Base-by-base conservation (phyloP, 1,140 invertebrate species). In the Formica exsecta region DNA sequence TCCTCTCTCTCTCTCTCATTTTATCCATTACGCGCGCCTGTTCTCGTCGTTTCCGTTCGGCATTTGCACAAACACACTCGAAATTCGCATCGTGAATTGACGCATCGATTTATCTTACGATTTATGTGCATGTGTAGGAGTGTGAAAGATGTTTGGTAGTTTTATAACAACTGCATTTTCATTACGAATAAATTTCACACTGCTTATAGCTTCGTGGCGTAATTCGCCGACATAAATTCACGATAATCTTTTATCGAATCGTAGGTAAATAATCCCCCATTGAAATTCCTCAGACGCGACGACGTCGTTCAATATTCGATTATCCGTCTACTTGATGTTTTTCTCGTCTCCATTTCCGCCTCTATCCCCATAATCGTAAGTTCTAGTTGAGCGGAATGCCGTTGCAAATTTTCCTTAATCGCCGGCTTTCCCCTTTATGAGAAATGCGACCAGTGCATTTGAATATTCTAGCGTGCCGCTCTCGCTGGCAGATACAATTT, bases 1-100 rank as follows among this genome's bases (percentile, higher is more conserved):
- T 75, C 68, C 85, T 89, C 76, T 76, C 87, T 89, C 76, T 76
- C 87, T 86, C 48, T 89, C 80, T 88, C 61, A 41, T 36, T 51
- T 75, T 74, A 73, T 89, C 85, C 65, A 80, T 85, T 51, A 3
- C 6, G 11, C 11, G 5, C 36, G 44, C 41, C 16, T 38, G 29
- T 54, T 22, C 25, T 54, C 32, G 13, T 29, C 81, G 44, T 19
- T 29, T 16, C 57, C 48, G 19, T 22, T 48, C 66, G 66, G 19
- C 44, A 36, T 70, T 65, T 25, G 29, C 44, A 36, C n/a, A 85
- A 2, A 32, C 19, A 75, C n/a, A 38, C 16, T 62, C 38, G n/a
- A 73, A 74, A 44, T 61, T 73, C 22, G 7, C 32, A 57, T 80
- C 38, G 36, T 41, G 25, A 73, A 44, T 71, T 51, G 79, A 41